These are phyloP conservation scores for Dendropsophus ebraccatus DNA, from an alignment of 2,113 vertebrate species.

Conservation along the genomic window DNA sequence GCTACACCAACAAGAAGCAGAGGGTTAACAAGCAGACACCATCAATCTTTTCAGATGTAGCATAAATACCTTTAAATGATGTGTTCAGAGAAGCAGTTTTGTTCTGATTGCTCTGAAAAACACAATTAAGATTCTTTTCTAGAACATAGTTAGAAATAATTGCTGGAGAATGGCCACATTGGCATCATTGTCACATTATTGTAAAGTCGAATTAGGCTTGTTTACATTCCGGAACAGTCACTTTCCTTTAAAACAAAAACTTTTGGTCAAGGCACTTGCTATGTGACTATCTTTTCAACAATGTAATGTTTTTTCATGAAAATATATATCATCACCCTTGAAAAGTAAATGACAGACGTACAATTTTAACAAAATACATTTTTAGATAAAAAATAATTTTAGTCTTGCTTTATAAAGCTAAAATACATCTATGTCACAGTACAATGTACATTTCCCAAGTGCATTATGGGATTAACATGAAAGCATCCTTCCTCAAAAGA, in stretches of 20 bases:
- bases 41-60: no score
- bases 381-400: slow-evolving; percentile 62
- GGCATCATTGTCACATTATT: neutral
- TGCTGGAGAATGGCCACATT: neutral
- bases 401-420: slow-evolving; percentile 70
- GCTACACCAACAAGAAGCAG: no score
- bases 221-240: no score
- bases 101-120: neutral
- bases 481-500: slow-evolving; percentile 77
- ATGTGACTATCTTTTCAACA: neutral
- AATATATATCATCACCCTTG: neutral
- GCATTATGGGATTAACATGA: slow-evolving; percentile 66
- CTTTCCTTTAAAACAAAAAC: neutral
- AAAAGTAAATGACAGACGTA: neutral
- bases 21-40: no score
- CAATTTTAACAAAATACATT: neutral
- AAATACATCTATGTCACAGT: slow-evolving; percentile 77
- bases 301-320: neutral
- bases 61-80: no score
- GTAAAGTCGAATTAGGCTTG: no score
- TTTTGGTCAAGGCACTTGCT: neutral
- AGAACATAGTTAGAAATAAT: neutral
- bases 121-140: neutral
- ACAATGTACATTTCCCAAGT: slow-evolving; percentile 71
- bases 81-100: neutral